Evolutionary conservation across 2,797 vertebrate species (phyloP), one percentile per base, ranked within the genome.

Genomic region (Leuciscus waleckii): DNA sequence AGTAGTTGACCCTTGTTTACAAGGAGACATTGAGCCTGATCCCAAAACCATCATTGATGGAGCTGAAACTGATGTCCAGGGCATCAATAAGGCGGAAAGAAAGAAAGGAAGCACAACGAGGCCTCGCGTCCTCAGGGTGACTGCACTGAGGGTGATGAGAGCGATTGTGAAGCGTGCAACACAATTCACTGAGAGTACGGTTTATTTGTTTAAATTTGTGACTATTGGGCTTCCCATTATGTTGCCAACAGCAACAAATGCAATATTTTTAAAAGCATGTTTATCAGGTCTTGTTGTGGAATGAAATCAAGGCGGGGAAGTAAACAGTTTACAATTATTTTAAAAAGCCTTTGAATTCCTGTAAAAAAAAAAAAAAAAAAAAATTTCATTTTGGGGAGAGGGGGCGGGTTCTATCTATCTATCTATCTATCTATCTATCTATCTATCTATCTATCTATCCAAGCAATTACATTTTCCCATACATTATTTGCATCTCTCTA

Each of bases 91-190:
- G 46, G 49, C 43, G 9, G 37, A 76, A 56, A 70, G 49, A 85
- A 67, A 37, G 29, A 80, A 68, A 77, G 73, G 5, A 76, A 76
- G 41, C 37, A 58, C 68, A 75, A n/a, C 9, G 1, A 82, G 54
- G 37, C 69, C 67, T 70, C 16, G 9, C 56, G 14, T 84, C 79
- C 82, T 46, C n/a, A 54, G 73, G 61, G 61, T 29, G 6, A 58
- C 70, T 56, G 76, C 19, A n/a, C 58, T 67, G 43, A 51, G 70
- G 56, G 37, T 82, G 79, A 82, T 82, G 79, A 56, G 63, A 68
- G 29, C 5, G 19, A 77, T 37, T 77, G 71, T 82, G 79, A 82
- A 86, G 68, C 37, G 69, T 77, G 56, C 81, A 68, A 65, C 46
- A 71, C 56, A 75, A 23, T 32, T 17, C 63, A 29, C 71, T 81